Base-by-base conservation (phyloP, 1,140 invertebrate species). In the Leptinotarsa defecta region DNA sequence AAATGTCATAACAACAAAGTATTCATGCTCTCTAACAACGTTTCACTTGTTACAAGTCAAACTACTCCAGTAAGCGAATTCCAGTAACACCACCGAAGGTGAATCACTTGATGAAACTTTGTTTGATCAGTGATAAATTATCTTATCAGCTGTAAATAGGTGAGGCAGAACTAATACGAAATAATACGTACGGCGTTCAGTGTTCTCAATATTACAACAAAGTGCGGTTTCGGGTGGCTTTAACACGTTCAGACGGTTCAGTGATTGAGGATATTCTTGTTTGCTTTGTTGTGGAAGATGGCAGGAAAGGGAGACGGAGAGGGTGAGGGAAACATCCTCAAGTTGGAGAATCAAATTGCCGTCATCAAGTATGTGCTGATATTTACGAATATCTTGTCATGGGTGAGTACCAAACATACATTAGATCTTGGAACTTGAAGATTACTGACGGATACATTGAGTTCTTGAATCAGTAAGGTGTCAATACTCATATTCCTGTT, bases 291-390 rank as follows among this genome's bases (percentile, higher is more conserved):
- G 71, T 65, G 71, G 52, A 79, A 79, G 75, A 85, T 85, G 84
- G 82, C 80, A 27, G 83, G 83, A 67, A 82, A 79, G 77, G 82
- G 80, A 74, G 82, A 84, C 71, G 83, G 81, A 19, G 80, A 83
- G 73, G 82, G 82, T 4, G 81, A 82, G 27, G 82, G 80, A 22
- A 81, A 76, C 57, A 72, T 83, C 65, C 24, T 75, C 3, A 84
- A 81, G 68, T 78, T 85, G 75, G 83, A 82, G 62, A 83, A 84
- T 73, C 83, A 84, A 68, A 85, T 85, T 71, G 77, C 78, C 2
- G 79, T 82, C 27, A 70, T 85, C 69, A 85, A 85, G 77, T 85
- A 84, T 77, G 75, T 83, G 48, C 48, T 85, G 48, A 65, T 85
- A 11, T 84, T 84, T 71, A 81, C 77, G 49, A 85, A 85, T 74